Evolutionary conservation across 2,113 vertebrate genomes (phyloP).

Genomic region (Otis tarda): DNA sequence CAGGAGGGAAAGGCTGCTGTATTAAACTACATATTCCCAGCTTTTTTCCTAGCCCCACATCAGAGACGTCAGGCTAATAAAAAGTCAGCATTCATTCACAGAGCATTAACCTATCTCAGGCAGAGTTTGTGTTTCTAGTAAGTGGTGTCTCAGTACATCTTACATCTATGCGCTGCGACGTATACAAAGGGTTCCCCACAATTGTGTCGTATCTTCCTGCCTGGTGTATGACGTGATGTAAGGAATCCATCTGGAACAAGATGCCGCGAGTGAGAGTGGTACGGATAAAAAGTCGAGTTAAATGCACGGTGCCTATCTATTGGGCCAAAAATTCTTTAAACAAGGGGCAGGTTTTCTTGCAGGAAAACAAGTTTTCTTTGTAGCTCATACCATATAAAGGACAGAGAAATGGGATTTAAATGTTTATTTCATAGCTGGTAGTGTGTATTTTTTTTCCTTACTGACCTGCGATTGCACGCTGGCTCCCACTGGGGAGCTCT

Average conservation of each 20-base stretch:
- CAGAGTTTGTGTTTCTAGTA: not conserved
- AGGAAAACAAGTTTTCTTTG: not conserved
- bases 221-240: slow-evolving; percentile 66
- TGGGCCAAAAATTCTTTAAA: not conserved
- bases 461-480: slow-evolving; percentile 51
- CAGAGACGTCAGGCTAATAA: rapidly evolving
- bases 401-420: not conserved
- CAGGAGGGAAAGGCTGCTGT: not conserved
- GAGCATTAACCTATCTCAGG: not conserved
- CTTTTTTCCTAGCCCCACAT: not conserved
- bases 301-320: not conserved
- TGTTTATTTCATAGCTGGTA: not conserved
- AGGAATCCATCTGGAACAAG: slow-evolving; percentile 62
- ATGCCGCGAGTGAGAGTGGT: not conserved
- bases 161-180: slow-evolving; percentile 61
- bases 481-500: slow-evolving; percentile 37
- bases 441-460: not conserved
- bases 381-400: not conserved
- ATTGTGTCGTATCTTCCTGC: slow-evolving; percentile 54
- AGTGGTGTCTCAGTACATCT: not conserved
- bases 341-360: not conserved
- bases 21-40: not conserved
- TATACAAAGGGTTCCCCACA: slow-evolving; percentile 59
- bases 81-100: not conserved
- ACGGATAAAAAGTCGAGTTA: not conserved